Percentiles rank a stretch among this genome's conserved stretches.
Conservation (phyloP, 2,888 invertebrate genomes). For the Lasioglossum figueresi region DNA sequence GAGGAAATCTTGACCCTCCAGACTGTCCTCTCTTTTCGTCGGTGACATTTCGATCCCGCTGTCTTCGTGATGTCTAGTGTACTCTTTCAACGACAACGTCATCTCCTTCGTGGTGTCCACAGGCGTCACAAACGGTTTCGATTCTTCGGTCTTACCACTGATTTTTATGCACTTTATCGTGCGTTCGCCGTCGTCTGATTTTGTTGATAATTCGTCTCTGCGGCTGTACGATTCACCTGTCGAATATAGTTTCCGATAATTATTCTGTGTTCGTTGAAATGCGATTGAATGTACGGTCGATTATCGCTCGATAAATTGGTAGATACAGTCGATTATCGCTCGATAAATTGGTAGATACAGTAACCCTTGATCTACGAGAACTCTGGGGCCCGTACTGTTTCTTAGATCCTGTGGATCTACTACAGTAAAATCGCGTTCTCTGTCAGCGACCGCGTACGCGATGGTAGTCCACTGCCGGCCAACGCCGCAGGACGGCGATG, state of each 20-base stretch:
- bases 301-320: too few relatives aligned
- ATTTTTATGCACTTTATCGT: slow-evolving; percentile 52
- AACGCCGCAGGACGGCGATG: too few relatives aligned
- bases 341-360: too few relatives aligned
- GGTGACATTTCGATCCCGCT: slow-evolving; percentile 76
- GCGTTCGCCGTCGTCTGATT: slow-evolving; percentile 39
- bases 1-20: slow-evolving; percentile 82
- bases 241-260: neutral
- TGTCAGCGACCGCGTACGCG: too few relatives aligned
- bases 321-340: too few relatives aligned
- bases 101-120: slow-evolving; percentile 58
- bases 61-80: slow-evolving; percentile 71
- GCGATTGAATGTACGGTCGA: too few relatives aligned
- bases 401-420: too few relatives aligned
- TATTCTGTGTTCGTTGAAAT: too few relatives aligned
- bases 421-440: too few relatives aligned
- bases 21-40: slow-evolving; percentile 68
- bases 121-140: slow-evolving; percentile 32
- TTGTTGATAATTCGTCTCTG: slow-evolving; percentile 39
- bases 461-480: too few relatives aligned
- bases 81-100: slow-evolving; percentile 57
- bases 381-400: too few relatives aligned
- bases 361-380: too few relatives aligned
- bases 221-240: slow-evolving; percentile 47
- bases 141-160: slow-evolving; percentile 50